Evolutionary conservation across 1,140 invertebrate species (phyloP).

Genomic region (Drosophila sechellia): DNA sequence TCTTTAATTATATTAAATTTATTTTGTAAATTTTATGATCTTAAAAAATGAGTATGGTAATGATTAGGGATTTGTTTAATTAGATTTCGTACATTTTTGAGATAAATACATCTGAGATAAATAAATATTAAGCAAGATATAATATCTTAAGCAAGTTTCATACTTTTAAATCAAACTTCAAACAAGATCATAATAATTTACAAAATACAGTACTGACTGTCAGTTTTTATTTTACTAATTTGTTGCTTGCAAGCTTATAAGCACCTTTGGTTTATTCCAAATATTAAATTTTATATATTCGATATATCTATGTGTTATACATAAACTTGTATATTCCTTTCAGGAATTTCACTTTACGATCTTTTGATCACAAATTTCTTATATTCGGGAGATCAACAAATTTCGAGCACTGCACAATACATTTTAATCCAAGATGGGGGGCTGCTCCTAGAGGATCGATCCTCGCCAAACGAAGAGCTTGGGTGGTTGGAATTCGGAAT

Average conservation of each 20-base stretch:
- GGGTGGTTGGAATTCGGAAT: neutral
- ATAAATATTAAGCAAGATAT: too few species aligned
- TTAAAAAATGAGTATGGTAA: neutral
- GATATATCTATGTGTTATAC: neutral
- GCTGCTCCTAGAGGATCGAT: conserved; percentile 2
- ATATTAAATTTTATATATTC: neutral
- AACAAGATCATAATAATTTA: neutral
- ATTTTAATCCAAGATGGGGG: conserved; percentile 19
- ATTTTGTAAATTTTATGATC: neutral
- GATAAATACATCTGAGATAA: too few species aligned
- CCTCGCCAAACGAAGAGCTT: conserved; percentile 1
- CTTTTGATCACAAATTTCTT: conserved; percentile 1
- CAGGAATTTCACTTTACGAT: conserved; percentile 30
- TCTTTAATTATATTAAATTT: neutral
- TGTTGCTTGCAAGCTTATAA: conserved; percentile 8
- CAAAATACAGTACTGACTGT: neutral
- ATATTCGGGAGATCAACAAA: conserved; percentile 7
- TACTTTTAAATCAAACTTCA: too few species aligned
- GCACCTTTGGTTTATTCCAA: conserved; percentile 18
- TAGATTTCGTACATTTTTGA: neutral
- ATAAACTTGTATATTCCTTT: conserved; percentile 12
- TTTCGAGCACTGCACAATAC: conserved; percentile 37
- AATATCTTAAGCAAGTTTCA: too few species aligned
- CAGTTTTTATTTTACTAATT: neutral
- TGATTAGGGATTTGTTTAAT: neutral